A percentile compares a stretch with the other conserved stretches of the same genome.
Evolutionary conservation across 2,113 vertebrate species (phyloP).

Genomic region (Nematolebias whitei): DNA sequence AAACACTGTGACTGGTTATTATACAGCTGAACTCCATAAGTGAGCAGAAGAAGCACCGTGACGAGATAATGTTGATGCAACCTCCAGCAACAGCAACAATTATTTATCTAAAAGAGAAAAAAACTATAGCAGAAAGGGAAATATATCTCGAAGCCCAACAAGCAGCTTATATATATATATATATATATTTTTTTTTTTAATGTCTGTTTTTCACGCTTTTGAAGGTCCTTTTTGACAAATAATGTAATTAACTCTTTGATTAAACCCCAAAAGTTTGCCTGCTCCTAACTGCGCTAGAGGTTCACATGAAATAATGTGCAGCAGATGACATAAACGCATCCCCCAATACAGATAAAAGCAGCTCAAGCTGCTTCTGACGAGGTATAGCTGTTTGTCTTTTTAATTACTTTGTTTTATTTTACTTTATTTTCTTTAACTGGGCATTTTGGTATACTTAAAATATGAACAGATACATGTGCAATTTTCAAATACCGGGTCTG

Average conservation of each 20-base stretch:
- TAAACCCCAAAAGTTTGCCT: neutral
- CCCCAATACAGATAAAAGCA: no score
- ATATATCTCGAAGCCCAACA: neutral
- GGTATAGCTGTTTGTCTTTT: neutral
- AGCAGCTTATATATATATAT: no score
- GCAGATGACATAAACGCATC: no score
- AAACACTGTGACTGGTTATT: conserved; percentile 4
- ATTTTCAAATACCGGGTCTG: no score
- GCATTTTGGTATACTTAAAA: neutral
- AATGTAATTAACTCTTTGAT: neutral
- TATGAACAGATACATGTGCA: no score
- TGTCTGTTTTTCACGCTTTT: neutral
- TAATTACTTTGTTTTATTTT: neutral
- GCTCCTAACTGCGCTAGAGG: neutral
- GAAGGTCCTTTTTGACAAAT: no score
- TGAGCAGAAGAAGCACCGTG: conserved; percentile 9
- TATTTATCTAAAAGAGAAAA: conserved; percentile 36
- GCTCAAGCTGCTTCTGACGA: neutral
- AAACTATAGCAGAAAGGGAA: no score
- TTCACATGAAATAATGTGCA: no score
- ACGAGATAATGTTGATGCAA: conserved; percentile 55
- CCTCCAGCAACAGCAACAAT: conserved; percentile 49
- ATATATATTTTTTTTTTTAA: no score
- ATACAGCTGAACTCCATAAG: neutral
- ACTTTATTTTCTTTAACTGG: neutral